phyloP scores from a whole-genome alignment of 2,888 invertebrate genomes.

The Lithophane leautieri region DNA sequence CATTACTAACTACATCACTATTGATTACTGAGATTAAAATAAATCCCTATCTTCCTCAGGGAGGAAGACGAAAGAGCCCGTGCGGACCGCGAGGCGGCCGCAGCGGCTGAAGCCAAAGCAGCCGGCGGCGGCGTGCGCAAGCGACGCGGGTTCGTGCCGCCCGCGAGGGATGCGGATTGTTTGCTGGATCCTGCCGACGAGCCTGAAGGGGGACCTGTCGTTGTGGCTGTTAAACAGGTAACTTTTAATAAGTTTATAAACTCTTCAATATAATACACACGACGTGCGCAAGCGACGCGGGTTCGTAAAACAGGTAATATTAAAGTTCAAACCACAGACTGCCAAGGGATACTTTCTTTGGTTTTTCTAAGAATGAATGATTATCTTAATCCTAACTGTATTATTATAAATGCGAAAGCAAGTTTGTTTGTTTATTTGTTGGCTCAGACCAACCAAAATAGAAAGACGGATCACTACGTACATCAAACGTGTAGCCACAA shows the following conservation, averaged over 20 bases:
- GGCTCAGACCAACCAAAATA: no score
- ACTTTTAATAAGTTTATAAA: neutral
- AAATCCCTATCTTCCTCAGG: conserved; percentile 52
- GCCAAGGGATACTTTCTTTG: neutral
- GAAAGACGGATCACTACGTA: no score
- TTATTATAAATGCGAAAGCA: no score
- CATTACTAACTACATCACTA: neutral
- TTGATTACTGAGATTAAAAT: neutral
- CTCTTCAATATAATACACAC: neutral
- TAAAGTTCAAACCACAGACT: neutral
- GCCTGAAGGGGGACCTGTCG: conserved; percentile 79
- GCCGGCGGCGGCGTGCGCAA: conserved; percentile 73
- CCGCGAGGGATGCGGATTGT: conserved; percentile 89
- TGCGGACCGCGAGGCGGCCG: conserved; percentile 77
- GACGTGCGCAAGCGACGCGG: neutral
- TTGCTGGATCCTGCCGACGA: conserved; percentile 87
- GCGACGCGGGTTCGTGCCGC: conserved; percentile 90
- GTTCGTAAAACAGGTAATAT: neutral
- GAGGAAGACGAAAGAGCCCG: conserved; percentile 80
- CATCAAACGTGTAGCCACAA: no score
- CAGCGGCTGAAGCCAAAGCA: conserved; percentile 73
- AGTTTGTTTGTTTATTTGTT: no score
- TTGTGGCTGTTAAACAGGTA: conserved; percentile 72
- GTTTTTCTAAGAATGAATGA: neutral
- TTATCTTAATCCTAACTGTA: no score